Conservation (phyloP, 2,113 vertebrate species). For the Mungos mungo region DNA sequence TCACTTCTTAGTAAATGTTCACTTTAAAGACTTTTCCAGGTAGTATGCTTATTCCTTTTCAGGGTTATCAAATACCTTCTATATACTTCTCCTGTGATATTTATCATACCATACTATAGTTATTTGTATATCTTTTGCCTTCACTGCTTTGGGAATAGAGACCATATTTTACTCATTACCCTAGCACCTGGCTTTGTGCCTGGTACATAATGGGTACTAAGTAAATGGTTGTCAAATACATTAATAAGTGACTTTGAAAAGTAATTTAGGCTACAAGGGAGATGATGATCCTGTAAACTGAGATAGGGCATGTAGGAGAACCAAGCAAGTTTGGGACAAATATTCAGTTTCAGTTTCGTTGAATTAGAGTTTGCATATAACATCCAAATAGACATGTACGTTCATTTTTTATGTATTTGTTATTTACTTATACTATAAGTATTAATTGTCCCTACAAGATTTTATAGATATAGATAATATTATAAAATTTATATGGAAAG, state of each 20-base stretch:
- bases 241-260: not conserved
- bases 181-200: not conserved
- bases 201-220: not conserved
- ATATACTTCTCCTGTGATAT: not conserved
- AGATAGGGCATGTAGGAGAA: not conserved
- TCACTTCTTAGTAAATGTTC: not conserved
- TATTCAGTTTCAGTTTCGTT: not conserved
- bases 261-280: not conserved
- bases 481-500: constrained; percentile 13
- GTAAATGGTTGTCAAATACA: not conserved
- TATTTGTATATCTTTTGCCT: not conserved
- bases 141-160: not conserved
- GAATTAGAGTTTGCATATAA: not conserved
- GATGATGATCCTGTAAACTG: not conserved
- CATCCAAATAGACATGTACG: not conserved
- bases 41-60: not conserved
- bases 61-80: not conserved
- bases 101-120: not conserved
- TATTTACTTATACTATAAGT: not conserved
- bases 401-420: not conserved
- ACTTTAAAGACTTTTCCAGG: not conserved
- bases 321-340: not conserved
- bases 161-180: not conserved
- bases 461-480: not conserved
- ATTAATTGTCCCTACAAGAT: not conserved